Evolutionary conservation across 2,888 invertebrate genomes (phyloP).

Genomic region (Dasypolia templi): DNA sequence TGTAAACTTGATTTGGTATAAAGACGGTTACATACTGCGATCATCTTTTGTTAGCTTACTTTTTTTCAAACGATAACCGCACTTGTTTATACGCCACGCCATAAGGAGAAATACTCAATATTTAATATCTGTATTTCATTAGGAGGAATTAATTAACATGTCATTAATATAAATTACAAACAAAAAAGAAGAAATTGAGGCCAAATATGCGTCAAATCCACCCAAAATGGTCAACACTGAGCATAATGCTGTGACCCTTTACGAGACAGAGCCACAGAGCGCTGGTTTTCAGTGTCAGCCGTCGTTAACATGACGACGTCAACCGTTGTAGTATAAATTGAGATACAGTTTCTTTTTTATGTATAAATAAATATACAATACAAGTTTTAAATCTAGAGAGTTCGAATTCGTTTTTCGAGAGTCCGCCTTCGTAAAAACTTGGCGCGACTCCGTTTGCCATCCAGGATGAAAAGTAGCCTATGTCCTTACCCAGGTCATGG

Average conservation of each 20-base stretch:
- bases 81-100: conserved; percentile 38
- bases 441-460: too few relatives aligned
- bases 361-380: not conserved
- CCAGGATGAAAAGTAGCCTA: too few relatives aligned
- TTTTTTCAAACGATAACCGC: not conserved
- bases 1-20: conserved; percentile 56
- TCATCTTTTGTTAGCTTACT: not conserved
- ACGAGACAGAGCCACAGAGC: not conserved
- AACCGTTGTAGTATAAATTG: not conserved
- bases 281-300: not conserved
- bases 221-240: not conserved
- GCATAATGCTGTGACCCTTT: not conserved
- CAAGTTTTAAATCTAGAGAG: not conserved
- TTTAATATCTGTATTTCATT: conserved; percentile 51
- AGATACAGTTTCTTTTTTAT: too few relatives aligned
- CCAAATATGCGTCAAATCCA: not conserved
- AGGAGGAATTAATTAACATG: conserved; percentile 52
- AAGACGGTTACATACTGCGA: conserved; percentile 21
- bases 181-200: not conserved
- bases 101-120: conserved; percentile 60
- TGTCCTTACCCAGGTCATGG: too few relatives aligned
- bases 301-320: not conserved
- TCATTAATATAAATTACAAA: conserved; percentile 18
- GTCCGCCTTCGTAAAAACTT: not conserved
- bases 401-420: not conserved